These are phyloP conservation scores for Litoditis marina DNA, from an alignment of 2,888 invertebrate species.

Conservation along the genomic window DNA sequence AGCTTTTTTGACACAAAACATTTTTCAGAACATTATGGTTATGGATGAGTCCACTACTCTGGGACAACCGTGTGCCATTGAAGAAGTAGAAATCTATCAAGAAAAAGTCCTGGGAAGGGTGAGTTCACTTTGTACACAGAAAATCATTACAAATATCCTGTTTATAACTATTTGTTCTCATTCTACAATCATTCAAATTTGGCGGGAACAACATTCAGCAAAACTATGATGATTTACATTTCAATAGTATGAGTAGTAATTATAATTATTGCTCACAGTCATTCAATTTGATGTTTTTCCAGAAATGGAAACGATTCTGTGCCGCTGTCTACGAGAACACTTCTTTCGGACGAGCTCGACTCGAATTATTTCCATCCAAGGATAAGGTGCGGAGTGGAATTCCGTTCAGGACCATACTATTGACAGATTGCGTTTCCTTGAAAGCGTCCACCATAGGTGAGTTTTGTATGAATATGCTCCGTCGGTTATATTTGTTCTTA, in stretches of 20 bases:
- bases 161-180: not conserved
- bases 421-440: constrained; percentile 13
- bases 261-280: no score
- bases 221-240: no score
- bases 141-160: no score
- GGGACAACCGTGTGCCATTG: no score
- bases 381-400: constrained; percentile 8
- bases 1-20: no score
- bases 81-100: constrained; percentile 13
- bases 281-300: no score
- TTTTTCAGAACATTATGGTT: no score
- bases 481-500: no score
- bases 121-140: not conserved
- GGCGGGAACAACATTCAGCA: no score
- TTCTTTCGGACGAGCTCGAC: constrained; percentile 10
- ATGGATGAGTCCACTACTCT: no score
- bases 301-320: constrained; percentile 12
- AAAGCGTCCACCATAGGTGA: constrained; percentile 5
- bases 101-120: constrained; percentile 14
- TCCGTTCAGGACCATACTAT: constrained; percentile 4
- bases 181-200: not conserved
- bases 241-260: no score
- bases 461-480: no score
- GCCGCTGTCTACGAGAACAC: constrained; percentile 6
- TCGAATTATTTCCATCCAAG: constrained; percentile 8